Evolutionary conservation across 1,140 invertebrate genomes (phyloP), one percentile per base, ranked within the genome.

Genomic region (Himalopsyche phryganea): DNA sequence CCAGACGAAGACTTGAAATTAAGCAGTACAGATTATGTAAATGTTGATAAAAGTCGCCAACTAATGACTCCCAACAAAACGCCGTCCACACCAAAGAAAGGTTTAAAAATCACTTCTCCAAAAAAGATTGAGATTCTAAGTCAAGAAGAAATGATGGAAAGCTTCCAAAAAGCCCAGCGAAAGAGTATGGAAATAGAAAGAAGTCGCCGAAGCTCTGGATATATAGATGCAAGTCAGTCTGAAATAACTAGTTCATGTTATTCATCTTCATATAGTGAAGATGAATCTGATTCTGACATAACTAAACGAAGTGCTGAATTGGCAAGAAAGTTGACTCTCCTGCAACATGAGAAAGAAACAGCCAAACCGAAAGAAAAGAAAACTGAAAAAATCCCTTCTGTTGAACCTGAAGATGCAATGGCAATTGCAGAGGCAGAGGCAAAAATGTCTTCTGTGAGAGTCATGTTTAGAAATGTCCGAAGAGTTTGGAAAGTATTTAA

Each of bases 401-500:
- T 28, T 35, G 11, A 6, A 53, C 3, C 19, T n/a, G 20, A 51
- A 40, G 17, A 38, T 13, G n/a, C 7, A 7, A 2, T 18, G 17
- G 18, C 1, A 38, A 19, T 17, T 2, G 11, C 28, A 13, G 19
- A 46, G 6, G 51, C 48, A 32, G 45, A 64, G 20, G 36, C 18
- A 10, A 63, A 59, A 54, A 47, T 59, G 44, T 28, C 50, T 32
- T 17, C 32, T 57, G 23, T 66, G 56, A 11, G 53, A 50, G 18
- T 47, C 23, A 68, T 35, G 50, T 71, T 15, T 23, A 57, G 40
- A 41, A 77, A 82, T 45, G 68, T 69, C 0, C 41, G 66, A 1
- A 65, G 64, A 20, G 76, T 81, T 65, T 87, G 83, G 80, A 71
- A 72, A 55, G 66, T 75, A 19, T 82, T 84, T 66, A 81, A 80